Evolutionary conservation across 2,797 vertebrate species (phyloP).

Genomic region (Pangasius mekongensis): DNA sequence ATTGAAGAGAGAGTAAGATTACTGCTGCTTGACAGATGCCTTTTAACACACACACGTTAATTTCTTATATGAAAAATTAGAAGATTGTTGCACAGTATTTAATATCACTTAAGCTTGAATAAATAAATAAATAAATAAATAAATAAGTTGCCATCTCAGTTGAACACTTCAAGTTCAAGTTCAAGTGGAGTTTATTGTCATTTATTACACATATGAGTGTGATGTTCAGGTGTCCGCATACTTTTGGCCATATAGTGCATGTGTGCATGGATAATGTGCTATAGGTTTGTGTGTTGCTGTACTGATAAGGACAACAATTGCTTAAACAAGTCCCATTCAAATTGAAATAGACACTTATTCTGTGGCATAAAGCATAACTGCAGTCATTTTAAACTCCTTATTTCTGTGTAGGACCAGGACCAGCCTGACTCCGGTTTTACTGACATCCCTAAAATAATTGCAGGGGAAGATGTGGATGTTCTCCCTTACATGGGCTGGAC

Average conservation of each 20-base stretch:
- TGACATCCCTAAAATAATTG: constrained; percentile 75
- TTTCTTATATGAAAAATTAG: not conserved
- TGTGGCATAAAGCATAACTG: not conserved
- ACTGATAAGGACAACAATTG: not conserved
- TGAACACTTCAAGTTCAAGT: too few species aligned
- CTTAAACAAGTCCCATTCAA: not conserved
- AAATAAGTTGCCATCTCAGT: not conserved
- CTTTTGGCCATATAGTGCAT: not conserved
- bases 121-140: too few species aligned
- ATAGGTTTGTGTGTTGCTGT: not conserved
- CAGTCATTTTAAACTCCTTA: not conserved
- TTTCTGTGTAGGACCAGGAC: constrained; percentile 68
- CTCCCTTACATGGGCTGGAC: constrained; percentile 81
- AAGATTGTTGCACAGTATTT: not conserved
- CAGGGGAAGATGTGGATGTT: constrained; percentile 83
- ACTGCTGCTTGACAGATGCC: not conserved
- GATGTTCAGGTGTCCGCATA: not conserved
- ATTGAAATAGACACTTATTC: not conserved
- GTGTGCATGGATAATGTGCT: not conserved
- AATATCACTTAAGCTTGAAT: not conserved
- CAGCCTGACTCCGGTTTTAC: constrained; percentile 66
- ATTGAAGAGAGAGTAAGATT: constrained; percentile 86
- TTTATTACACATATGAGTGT: not conserved
- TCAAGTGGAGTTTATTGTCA: too few species aligned
- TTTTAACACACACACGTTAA: not conserved